phyloP scores from a whole-genome alignment of 2,797 vertebrate species.

The Gymnopithys bicolor region DNA sequence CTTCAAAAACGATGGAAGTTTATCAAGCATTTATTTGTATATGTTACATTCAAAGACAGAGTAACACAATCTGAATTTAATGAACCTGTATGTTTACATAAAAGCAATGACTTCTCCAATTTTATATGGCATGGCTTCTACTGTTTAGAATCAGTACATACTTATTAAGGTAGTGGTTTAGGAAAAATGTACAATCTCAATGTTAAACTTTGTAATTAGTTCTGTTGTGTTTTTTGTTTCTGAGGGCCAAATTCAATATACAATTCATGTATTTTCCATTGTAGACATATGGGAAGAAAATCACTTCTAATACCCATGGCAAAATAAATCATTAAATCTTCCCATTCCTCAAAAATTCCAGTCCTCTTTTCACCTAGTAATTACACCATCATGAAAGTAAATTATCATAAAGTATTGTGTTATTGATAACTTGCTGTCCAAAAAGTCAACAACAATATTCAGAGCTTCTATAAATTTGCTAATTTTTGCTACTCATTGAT shows the following conservation, averaged over 20 bases:
- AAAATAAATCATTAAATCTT: conserved; percentile 15
- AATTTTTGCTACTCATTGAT: not conserved
- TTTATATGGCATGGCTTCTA: not conserved
- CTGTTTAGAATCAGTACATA: not conserved
- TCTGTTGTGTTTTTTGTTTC: not conserved
- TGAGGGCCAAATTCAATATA: not conserved
- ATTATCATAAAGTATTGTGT: not conserved
- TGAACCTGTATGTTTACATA: not conserved
- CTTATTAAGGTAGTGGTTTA: not conserved
- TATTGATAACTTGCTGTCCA: not conserved
- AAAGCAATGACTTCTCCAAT: not conserved
- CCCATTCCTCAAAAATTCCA: not conserved
- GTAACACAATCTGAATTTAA: not conserved
- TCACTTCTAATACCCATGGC: not conserved
- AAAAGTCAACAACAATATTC: conserved; percentile 16
- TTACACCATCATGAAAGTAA: not conserved
- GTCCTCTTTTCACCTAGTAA: not conserved
- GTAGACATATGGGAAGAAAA: not conserved
- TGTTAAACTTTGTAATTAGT: not conserved
- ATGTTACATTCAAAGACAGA: not conserved
- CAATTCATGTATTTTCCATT: not conserved
- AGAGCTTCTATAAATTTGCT: not conserved
- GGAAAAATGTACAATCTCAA: not conserved
- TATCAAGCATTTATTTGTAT: not conserved
- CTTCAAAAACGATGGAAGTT: not conserved